These are phyloP conservation scores for Onychorhynchus coronatus DNA, from an alignment of 2,113 vertebrate species.

Conservation along the genomic window DNA sequence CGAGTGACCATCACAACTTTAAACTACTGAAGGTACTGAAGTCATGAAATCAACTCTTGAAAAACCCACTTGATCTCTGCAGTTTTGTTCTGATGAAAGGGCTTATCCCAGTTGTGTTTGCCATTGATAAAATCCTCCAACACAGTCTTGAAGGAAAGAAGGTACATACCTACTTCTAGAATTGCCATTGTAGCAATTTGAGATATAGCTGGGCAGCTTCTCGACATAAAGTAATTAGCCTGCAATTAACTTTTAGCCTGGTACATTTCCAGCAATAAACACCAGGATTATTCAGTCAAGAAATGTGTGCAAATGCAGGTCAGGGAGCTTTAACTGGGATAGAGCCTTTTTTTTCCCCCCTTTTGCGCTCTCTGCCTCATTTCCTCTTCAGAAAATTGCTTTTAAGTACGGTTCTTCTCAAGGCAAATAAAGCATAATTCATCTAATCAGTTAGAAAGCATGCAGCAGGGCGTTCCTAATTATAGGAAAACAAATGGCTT, in stretches of 20 bases:
- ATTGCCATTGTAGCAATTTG: background rate
- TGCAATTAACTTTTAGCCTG: background rate
- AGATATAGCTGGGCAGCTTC: background rate
- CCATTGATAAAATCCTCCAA: background rate
- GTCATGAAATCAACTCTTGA: background rate
- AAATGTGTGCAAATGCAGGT: conserved; percentile 12
- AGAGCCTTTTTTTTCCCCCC: background rate
- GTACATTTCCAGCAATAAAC: background rate
- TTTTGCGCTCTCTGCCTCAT: background rate
- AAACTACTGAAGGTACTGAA: background rate
- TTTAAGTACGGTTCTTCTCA: conserved; percentile 21
- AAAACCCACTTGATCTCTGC: background rate
- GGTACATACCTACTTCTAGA: background rate
- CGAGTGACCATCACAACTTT: background rate
- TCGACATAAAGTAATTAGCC: background rate
- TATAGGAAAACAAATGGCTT: conserved; percentile 9
- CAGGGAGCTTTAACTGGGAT: background rate
- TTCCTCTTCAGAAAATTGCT: conserved; percentile 18
- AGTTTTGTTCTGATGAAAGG: background rate
- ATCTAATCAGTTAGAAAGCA: conserved; percentile 24
- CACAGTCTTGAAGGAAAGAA: background rate
- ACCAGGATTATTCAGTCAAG: background rate
- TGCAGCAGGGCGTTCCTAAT: background rate
- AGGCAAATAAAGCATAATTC: conserved; percentile 50
- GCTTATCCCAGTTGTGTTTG: background rate